Percentiles rank a stretch among this genome's conserved stretches.
phyloP scores from a whole-genome alignment of 2,797 vertebrate species.

The Distichodus sexfasciatus region DNA sequence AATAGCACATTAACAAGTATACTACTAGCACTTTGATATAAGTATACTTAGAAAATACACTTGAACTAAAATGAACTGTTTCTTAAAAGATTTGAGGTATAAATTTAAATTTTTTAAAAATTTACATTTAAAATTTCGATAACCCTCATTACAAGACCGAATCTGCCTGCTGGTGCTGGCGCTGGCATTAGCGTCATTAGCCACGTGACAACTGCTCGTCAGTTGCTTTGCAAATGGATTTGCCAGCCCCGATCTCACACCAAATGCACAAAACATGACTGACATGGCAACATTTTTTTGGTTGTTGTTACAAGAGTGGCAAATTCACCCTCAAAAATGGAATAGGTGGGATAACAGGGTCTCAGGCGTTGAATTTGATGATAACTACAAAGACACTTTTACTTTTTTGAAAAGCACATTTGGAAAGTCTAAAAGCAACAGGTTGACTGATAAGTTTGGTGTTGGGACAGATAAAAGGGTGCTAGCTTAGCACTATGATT shows the following conservation, averaged over 20 bases:
- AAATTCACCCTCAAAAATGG: constrained; percentile 5
- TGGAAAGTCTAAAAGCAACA: too few relatives aligned
- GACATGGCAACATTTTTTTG: not conserved
- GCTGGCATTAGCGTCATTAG: constrained; percentile 9
- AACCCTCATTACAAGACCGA: constrained; percentile 11
- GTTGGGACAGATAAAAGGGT: too few relatives aligned
- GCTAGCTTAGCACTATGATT: too few relatives aligned
- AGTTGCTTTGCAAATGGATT: constrained; percentile 1
- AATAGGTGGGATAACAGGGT: not conserved
- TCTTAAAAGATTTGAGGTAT: too few relatives aligned
- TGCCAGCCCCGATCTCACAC: constrained; percentile 1
- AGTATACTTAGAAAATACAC: too few relatives aligned
- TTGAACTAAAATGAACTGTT: too few relatives aligned
- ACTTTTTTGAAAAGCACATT: too few relatives aligned
- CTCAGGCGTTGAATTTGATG: not conserved
- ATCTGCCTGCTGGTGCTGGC: not conserved
- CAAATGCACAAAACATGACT: constrained; percentile 12
- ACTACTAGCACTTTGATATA: too few relatives aligned
- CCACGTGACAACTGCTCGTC: constrained; percentile 12
- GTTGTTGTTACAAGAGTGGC: not conserved
- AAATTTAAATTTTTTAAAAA: too few relatives aligned
- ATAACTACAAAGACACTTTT: too few relatives aligned
- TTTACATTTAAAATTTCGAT: not conserved
- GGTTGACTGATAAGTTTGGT: too few relatives aligned
- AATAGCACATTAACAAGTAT: too few relatives aligned